phyloP scores from a whole-genome alignment of 2,888 invertebrate genomes.

The Encarsia formosa region DNA sequence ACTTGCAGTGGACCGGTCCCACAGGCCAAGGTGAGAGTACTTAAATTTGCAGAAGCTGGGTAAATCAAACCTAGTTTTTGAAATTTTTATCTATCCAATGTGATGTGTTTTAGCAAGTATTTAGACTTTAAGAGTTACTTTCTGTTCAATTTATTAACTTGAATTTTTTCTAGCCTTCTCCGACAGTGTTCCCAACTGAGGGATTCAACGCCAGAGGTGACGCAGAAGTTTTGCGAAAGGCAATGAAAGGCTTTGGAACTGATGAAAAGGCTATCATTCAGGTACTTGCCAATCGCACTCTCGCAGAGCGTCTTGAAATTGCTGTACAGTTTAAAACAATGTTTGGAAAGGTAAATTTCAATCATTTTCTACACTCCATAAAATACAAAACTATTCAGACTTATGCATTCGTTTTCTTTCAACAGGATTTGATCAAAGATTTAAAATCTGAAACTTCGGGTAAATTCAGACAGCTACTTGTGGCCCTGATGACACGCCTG shows the following conservation, averaged over 20 bases:
- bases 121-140: too few relatives aligned
- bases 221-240: constrained; percentile 56
- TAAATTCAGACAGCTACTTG: constrained; percentile 57
- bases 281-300: constrained; percentile 58
- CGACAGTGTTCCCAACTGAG: constrained; percentile 50
- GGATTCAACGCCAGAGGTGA: constrained; percentile 53
- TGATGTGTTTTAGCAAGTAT: too few relatives aligned
- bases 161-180: constrained; percentile 48
- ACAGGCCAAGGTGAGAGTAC: constrained; percentile 44
- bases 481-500: constrained; percentile 58
- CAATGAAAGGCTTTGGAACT: constrained; percentile 62
- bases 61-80: too few relatives aligned
- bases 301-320: constrained; percentile 60
- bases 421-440: constrained; percentile 53
- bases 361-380: too few relatives aligned
- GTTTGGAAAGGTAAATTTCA: constrained; percentile 61
- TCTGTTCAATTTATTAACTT: too few relatives aligned
- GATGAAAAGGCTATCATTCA: constrained; percentile 61
- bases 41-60: too few relatives aligned
- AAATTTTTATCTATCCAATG: too few relatives aligned
- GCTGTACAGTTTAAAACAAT: constrained; percentile 58
- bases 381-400: too few relatives aligned
- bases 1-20: constrained; percentile 38
- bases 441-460: constrained; percentile 59
- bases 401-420: not conserved